Evolutionary conservation across 2,888 invertebrate genomes (phyloP).

Genomic region (Cheiracanthium punctorium): DNA sequence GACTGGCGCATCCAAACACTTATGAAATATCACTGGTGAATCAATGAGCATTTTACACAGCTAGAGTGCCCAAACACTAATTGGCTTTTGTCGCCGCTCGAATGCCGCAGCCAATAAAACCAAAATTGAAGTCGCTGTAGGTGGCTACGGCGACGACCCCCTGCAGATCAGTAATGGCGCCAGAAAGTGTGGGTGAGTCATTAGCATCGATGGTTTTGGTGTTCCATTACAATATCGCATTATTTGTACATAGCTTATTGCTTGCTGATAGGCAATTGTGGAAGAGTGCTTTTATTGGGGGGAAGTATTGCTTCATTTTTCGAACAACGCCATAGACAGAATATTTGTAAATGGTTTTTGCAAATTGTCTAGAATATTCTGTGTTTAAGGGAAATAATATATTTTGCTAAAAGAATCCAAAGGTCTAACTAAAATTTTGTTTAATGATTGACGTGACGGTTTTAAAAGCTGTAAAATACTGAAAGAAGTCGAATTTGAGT

Average conservation of each 20-base stretch:
- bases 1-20: neutral
- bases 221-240: neutral
- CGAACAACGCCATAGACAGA: no score
- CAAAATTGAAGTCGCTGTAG: neutral
- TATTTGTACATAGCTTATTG: neutral
- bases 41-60: neutral
- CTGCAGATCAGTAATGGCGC: neutral
- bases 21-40: neutral
- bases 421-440: no score
- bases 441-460: no score
- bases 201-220: neutral
- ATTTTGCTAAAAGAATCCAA: no score
- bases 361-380: no score
- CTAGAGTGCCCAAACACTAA: neutral
- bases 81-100: neutral
- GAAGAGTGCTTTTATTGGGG: no score
- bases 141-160: neutral
- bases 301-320: no score
- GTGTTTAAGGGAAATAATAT: no score
- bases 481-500: no score
- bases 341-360: no score
- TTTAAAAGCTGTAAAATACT: no score
- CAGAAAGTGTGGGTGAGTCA: neutral
- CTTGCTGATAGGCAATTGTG: no score
- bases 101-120: neutral